Conservation (phyloP, 2,113 vertebrate species). For the Corythaeola cristata region DNA sequence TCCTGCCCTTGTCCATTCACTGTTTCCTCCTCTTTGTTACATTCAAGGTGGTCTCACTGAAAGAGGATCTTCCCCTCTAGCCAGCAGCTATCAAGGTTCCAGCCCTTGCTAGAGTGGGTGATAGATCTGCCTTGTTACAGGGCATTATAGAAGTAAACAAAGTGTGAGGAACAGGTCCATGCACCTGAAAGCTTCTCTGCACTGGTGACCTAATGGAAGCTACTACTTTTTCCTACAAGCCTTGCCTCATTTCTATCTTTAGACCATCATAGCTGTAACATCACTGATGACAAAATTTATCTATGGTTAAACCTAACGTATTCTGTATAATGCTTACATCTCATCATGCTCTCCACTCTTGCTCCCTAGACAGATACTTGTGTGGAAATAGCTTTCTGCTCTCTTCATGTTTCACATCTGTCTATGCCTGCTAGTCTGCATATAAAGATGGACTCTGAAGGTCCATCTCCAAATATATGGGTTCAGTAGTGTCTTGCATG, state of each 20-base stretch:
- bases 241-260: not conserved
- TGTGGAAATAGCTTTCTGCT: not conserved
- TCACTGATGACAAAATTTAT: not conserved
- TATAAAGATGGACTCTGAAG: not conserved
- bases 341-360: not conserved
- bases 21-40: not conserved
- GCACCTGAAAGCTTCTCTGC: not conserved
- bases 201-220: not conserved
- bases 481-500: not conserved
- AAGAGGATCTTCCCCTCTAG: not conserved
- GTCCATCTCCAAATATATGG: not conserved
- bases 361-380: not conserved
- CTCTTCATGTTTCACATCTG: not conserved
- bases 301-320: not conserved
- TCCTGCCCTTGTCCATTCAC: not conserved
- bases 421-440: not conserved
- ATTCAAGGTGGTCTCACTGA: not conserved
- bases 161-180: not conserved
- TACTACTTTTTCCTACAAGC: not conserved
- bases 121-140: not conserved
- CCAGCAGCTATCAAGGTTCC: not conserved
- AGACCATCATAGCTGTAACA: not conserved
- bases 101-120: not conserved
- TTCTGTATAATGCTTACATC: not conserved
- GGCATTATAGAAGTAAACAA: not conserved